These are phyloP conservation scores for Teinopalpus imperialis DNA, from an alignment of 2,888 invertebrate genomes.

Conservation along the genomic window DNA sequence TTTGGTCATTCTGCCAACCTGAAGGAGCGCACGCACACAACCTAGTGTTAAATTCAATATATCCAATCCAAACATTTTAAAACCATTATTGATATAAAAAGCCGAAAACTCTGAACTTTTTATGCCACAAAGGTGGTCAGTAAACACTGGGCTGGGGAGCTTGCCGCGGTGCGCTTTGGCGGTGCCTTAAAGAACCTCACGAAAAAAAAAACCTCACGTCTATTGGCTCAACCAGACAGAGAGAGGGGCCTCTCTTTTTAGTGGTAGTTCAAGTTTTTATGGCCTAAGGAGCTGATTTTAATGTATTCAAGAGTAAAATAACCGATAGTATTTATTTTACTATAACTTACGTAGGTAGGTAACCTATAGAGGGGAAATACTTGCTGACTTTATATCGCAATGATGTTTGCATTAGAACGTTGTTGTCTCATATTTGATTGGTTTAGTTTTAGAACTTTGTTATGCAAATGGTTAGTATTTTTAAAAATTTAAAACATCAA, in stretches of 20 bases:
- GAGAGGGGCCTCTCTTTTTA: slow-evolving; percentile 9
- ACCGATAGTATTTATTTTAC: slow-evolving; percentile 7
- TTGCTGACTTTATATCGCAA: no score
- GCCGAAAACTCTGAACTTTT: slow-evolving; percentile 17
- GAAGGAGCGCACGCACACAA: neutral
- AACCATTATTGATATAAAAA: slow-evolving; percentile 21
- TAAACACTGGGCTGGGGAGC: slow-evolving; percentile 18
- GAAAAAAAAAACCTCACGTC: slow-evolving; percentile 12
- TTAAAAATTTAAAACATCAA: no score
- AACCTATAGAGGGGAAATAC: no score
- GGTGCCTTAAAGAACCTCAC: slow-evolving; percentile 16
- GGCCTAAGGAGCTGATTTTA: slow-evolving; percentile 14
- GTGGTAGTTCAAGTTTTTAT: slow-evolving; percentile 17
- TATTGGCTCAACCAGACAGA: slow-evolving; percentile 20
- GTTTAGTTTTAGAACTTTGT: no score
- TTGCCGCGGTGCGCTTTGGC: slow-evolving; percentile 21
- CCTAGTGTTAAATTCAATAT: slow-evolving; percentile 6
- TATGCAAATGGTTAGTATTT: no score
- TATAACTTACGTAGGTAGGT: no score
- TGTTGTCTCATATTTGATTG: no score
- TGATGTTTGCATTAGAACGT: no score
- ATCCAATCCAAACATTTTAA: slow-evolving; percentile 22
- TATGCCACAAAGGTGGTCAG: slow-evolving; percentile 23
- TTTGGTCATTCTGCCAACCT: slow-evolving; percentile 9
- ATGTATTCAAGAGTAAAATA: slow-evolving; percentile 4